Evolutionary conservation across 2,888 invertebrate species (phyloP).

Genomic region (Pachydiplax longipennis): DNA sequence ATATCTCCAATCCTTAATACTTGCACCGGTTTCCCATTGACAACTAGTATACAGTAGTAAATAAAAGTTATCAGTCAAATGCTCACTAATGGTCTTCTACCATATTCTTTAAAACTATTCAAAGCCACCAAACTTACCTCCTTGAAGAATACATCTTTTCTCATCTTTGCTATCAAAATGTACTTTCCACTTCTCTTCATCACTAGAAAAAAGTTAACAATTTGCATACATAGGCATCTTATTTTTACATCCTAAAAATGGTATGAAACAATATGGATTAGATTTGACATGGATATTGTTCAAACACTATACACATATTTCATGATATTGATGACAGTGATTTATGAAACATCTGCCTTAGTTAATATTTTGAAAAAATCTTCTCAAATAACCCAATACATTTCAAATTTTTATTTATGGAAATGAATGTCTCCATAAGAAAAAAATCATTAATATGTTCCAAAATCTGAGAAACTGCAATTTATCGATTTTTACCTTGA

Average conservation of each 20-base stretch:
- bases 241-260: not conserved
- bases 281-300: not conserved
- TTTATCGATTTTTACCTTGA: no score
- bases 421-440: no score
- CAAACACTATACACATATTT: not conserved
- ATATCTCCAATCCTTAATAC: not conserved
- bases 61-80: not conserved
- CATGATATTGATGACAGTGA: not conserved
- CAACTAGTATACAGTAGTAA: not conserved
- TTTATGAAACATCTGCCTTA: no score
- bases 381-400: no score
- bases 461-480: no score
- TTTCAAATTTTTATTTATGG: no score
- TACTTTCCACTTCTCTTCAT: slow-evolving; percentile 10
- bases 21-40: not conserved
- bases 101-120: not conserved
- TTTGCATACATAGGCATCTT: not conserved
- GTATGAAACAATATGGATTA: not conserved
- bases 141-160: not conserved
- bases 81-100: not conserved
- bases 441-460: no score
- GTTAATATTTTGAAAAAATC: no score
- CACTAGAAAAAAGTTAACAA: not conserved
- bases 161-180: not conserved
- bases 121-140: not conserved